Evolutionary conservation across 2,888 invertebrate genomes (phyloP).

Genomic region (Eupeodes latifasciatus): DNA sequence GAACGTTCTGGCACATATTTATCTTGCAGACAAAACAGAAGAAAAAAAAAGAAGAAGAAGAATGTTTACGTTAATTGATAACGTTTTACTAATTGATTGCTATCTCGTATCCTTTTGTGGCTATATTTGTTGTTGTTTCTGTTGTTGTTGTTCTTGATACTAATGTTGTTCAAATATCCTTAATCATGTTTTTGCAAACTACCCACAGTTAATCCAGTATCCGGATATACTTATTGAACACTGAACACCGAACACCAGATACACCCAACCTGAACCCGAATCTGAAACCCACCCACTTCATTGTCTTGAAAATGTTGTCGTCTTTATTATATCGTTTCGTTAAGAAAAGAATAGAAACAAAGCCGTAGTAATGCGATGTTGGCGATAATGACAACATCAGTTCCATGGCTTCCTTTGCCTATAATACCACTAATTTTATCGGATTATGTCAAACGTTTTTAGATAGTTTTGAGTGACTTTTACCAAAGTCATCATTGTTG

Average conservation of each 20-base stretch:
- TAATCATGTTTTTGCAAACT: conserved; percentile 2
- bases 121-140: conserved; percentile 1
- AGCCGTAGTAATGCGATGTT: conserved; percentile 73
- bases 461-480: conserved; percentile 74
- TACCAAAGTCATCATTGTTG: conserved; percentile 45
- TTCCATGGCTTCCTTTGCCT: conserved; percentile 61
- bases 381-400: conserved; percentile 73
- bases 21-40: neutral
- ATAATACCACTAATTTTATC: conserved; percentile 74
- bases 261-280: neutral
- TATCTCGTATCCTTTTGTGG: conserved; percentile 23
- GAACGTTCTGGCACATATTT: conserved; percentile 13
- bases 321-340: conserved; percentile 14
- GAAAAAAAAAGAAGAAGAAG: neutral
- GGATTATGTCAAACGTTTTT: conserved; percentile 75
- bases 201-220: neutral
- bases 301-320: conserved; percentile 15
- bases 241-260: too few species aligned
- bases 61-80: conserved; percentile 47
- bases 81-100: conserved; percentile 51
- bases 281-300: conserved; percentile 26
- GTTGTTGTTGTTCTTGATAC: neutral
- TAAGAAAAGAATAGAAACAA: conserved; percentile 48
- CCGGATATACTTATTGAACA: too few species aligned
- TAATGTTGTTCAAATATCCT: conserved; percentile 21